Evolutionary conservation across 1,140 invertebrate species (phyloP).

Genomic region (Drosophila dunni): DNA sequence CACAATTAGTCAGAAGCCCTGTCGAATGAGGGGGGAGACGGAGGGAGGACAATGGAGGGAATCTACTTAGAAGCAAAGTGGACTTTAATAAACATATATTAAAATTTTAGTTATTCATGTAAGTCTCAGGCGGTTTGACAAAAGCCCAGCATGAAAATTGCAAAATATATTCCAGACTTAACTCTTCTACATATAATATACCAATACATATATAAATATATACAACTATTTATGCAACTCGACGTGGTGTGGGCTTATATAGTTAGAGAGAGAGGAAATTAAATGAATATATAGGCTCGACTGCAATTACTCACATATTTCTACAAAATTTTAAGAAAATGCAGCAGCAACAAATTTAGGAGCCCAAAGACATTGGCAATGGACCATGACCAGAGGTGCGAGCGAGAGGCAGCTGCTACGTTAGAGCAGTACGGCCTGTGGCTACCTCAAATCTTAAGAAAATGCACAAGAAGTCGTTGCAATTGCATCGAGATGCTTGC

Average conservation of each 20-base stretch:
- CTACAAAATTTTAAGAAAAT: conserved; percentile 81
- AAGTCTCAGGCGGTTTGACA: conserved; percentile 72
- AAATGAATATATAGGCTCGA: conserved; percentile 59
- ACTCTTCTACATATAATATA: conserved; percentile 45
- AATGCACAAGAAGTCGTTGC: conserved; percentile 71
- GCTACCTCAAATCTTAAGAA: conserved; percentile 72
- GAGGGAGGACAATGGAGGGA: not conserved
- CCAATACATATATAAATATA: conserved; percentile 26
- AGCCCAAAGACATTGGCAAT: conserved; percentile 58
- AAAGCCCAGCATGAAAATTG: conserved; percentile 57
- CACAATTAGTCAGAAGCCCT: conserved; percentile 55
- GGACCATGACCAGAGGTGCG: conserved; percentile 35
- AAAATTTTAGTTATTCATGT: conserved; percentile 83
- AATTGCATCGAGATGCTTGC: conserved; percentile 42
- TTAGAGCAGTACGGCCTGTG: conserved; percentile 48
- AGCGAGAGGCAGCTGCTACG: conserved; percentile 43
- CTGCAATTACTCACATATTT: conserved; percentile 78
- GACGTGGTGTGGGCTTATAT: conserved; percentile 7
- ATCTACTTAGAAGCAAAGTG: conserved; percentile 61
- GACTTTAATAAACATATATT: conserved; percentile 81
- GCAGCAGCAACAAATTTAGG: conserved; percentile 75
- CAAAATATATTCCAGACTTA: conserved; percentile 56
- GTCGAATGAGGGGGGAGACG: not conserved
- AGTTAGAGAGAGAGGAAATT: conserved; percentile 43
- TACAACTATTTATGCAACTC: not conserved